Conservation (phyloP, 2,888 invertebrate genomes). For the Odontothrips loti region DNA sequence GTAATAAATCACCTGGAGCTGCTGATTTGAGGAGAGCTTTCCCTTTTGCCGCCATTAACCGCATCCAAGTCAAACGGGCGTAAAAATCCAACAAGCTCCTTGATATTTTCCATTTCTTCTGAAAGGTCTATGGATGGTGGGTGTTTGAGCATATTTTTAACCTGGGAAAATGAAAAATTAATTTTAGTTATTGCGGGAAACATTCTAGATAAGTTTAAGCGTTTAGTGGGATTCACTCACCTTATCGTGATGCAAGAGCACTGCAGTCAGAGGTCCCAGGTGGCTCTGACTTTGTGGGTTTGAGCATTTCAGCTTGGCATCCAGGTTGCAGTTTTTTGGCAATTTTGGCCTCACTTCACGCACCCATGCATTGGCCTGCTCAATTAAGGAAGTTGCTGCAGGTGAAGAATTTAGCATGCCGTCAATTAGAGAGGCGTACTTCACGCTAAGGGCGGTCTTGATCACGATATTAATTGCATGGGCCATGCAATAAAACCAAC, state of each 20-base stretch:
- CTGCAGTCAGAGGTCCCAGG: too few species aligned
- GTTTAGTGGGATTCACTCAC: not conserved
- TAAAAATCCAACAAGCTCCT: not conserved
- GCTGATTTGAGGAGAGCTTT: not conserved
- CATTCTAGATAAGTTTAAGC: not conserved
- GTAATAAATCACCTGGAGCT: not conserved
- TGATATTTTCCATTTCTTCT: not conserved
- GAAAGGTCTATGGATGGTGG: not conserved
- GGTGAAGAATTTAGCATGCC: too few species aligned
- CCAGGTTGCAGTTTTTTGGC: not conserved
- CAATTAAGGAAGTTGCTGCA: too few species aligned
- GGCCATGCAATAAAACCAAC: not conserved
- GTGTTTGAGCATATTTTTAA: not conserved
- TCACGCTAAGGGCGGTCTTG: too few species aligned
- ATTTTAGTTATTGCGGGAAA: not conserved
- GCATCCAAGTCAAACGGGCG: not conserved
- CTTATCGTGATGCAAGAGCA: too few species aligned
- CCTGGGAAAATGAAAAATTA: not conserved
- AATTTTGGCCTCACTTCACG: too few species aligned
- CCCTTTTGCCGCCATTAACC: too few species aligned
- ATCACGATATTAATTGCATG: not conserved
- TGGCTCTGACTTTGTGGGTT: not conserved
- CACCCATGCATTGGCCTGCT: too few species aligned
- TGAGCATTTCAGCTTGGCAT: not conserved
- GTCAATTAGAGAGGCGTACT: too few species aligned